Conservation (phyloP, 2,888 invertebrate genomes). For the Phaonia tiefii region DNA sequence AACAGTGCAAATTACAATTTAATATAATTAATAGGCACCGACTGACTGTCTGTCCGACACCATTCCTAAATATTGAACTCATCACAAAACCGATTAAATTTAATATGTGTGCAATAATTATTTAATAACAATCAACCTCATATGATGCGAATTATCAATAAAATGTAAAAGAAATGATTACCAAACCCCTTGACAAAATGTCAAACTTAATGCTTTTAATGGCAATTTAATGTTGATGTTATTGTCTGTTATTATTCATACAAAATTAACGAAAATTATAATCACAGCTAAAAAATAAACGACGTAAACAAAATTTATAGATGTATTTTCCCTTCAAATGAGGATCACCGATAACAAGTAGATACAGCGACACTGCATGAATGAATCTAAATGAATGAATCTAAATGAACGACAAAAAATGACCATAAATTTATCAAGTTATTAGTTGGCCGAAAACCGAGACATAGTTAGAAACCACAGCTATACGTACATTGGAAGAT, state of each 20-base stretch:
- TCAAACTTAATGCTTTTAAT: constrained; percentile 45
- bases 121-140: constrained; percentile 12
- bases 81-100: too few species aligned
- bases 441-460: constrained; percentile 9
- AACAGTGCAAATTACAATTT: constrained; percentile 14
- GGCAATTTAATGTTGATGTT: constrained; percentile 57
- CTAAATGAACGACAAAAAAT: not conserved
- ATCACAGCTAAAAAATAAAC: not conserved
- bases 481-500: not conserved
- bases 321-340: not conserved
- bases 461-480: not conserved
- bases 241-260: too few species aligned
- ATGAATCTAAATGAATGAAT: too few species aligned
- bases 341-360: not conserved
- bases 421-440: constrained; percentile 16
- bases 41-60: constrained; percentile 10
- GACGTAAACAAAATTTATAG: not conserved
- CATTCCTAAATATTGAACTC: too few species aligned
- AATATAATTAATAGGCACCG: constrained; percentile 25
- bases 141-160: constrained; percentile 24
- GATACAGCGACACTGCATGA: not conserved
- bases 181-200: constrained; percentile 49
- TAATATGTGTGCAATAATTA: constrained; percentile 21
- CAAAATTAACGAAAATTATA: constrained; percentile 5
- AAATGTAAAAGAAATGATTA: constrained; percentile 44